Base-by-base conservation (phyloP, 2,888 invertebrate species). In the Furcula furcula region DNA sequence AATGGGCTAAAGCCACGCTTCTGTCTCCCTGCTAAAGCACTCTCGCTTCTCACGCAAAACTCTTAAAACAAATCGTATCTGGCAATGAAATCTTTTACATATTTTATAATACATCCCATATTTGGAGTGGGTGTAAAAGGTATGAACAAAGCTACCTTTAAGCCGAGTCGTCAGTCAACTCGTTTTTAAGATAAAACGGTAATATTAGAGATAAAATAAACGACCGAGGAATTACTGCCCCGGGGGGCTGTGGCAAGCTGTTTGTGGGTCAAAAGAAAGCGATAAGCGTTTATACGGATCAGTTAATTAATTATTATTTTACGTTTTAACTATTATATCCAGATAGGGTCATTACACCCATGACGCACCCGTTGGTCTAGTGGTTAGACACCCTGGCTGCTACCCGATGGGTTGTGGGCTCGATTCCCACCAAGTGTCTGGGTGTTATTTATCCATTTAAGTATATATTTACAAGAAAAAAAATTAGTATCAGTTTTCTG, bases 151-250 rank as follows among this genome's bases (percentile, higher is more conserved):
- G 18, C 13, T 22, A 28, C 27, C 27, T 52, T 44, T 59, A 56
- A 58, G 61, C 45, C 47, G 34, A 45, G 48, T 57, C 55, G 63
- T 70, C 68, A 66, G 62, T 64, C 62, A 63, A 60, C 56, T 54
- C 60, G 57, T 50, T 70, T 28, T 60, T 53, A 46, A 70, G 77
- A 76, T 76, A 75, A 76, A 72, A 64, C 58, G 66, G 64, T 57
- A 65, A 74, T 74, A 69, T 73, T 65, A 62, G 40, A 73, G 75
- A 77, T 76, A 77, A 76, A 75, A 68, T 67, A 70, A 76, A 74
- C 65, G 76, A 65, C 58, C 62, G 53, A 63, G 55, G 58, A 67
- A 73, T 61, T 52, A 64, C 51, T 57, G 54, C 65, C 68, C 60
- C 50, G 39, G 52, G 68, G 62, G 56, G 47, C 34, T 32, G 32